Percentiles rank a stretch among this genome's conserved stretches.
Evolutionary conservation across 1,140 invertebrate species (phyloP).

Genomic region (Globodera ellingtonae): DNA sequence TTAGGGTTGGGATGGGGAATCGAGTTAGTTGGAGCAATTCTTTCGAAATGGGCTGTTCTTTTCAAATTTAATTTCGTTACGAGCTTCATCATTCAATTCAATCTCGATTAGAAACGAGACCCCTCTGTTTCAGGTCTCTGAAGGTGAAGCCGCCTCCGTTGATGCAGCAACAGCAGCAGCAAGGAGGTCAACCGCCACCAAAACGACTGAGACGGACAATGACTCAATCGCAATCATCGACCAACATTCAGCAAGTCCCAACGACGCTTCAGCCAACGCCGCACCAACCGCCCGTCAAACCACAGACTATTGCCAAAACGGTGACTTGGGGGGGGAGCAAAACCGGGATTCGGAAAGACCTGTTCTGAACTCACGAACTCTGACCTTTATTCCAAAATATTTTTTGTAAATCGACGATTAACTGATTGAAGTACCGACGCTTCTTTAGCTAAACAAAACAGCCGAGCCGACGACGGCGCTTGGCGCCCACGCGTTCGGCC

Average conservation of each 20-base stretch:
- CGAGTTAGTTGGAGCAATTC: too few species aligned
- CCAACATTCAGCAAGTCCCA: background rate
- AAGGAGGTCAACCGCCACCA: background rate
- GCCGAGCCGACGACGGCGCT: slow-evolving; percentile 41
- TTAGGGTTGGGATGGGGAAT: too few species aligned
- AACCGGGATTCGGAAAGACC: too few species aligned
- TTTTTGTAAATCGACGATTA: too few species aligned
- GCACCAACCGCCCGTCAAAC: slow-evolving; percentile 4
- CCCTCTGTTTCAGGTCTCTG: slow-evolving; percentile 1
- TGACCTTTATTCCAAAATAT: too few species aligned
- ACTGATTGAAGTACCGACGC: too few species aligned
- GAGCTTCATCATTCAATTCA: background rate
- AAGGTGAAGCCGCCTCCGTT: slow-evolving; percentile 4
- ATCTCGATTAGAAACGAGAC: background rate
- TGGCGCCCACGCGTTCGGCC: slow-evolving; percentile 45
- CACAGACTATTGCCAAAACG: background rate
- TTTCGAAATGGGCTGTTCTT: too few species aligned
- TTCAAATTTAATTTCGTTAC: background rate
- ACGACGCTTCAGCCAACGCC: background rate
- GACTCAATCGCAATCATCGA: background rate
- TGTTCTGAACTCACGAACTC: too few species aligned
- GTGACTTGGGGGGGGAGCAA: too few species aligned
- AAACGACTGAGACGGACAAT: background rate
- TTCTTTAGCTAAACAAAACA: slow-evolving; percentile 1
- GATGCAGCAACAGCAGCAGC: background rate